phyloP scores from a whole-genome alignment of 2,888 invertebrate genomes.

The Rhyacophila evoluta region DNA sequence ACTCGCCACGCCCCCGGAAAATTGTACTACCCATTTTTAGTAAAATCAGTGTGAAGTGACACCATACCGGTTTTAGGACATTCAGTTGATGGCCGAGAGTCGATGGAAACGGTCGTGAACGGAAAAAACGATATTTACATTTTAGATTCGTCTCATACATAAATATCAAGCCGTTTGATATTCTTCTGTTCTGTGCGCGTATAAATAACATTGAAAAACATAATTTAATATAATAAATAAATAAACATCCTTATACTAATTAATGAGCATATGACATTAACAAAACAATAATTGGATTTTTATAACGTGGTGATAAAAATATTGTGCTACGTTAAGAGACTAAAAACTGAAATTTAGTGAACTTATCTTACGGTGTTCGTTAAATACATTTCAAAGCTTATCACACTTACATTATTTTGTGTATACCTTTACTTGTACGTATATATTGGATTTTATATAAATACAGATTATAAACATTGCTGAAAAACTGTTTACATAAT shows the following conservation, averaged over 20 bases:
- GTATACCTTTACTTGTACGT: too few species aligned
- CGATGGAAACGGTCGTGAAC: conserved; percentile 68
- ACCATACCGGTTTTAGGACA: conserved; percentile 57
- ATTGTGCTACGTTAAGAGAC: background rate
- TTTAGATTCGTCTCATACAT: background rate
- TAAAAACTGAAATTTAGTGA: conserved; percentile 9
- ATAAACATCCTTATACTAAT: background rate
- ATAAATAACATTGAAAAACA: background rate
- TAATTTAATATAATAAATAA: background rate
- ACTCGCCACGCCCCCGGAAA: background rate
- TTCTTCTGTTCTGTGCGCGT: background rate
- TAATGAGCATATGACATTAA: background rate
- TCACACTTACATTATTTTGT: too few species aligned
- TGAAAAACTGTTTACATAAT: background rate
- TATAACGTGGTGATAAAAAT: too few species aligned
- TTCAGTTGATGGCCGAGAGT: conserved; percentile 69
- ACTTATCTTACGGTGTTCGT: too few species aligned
- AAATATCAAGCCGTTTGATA: background rate
- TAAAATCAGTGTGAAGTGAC: conserved; percentile 13
- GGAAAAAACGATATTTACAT: conserved; percentile 57
- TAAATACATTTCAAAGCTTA: too few species aligned
- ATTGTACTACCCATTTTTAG: conserved; percentile 22
- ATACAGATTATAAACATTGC: background rate
- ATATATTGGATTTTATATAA: too few species aligned
- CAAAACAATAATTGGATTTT: too few species aligned